Conservation (phyloP, 2,113 vertebrate genomes). For the Bubalus kerabau region DNA sequence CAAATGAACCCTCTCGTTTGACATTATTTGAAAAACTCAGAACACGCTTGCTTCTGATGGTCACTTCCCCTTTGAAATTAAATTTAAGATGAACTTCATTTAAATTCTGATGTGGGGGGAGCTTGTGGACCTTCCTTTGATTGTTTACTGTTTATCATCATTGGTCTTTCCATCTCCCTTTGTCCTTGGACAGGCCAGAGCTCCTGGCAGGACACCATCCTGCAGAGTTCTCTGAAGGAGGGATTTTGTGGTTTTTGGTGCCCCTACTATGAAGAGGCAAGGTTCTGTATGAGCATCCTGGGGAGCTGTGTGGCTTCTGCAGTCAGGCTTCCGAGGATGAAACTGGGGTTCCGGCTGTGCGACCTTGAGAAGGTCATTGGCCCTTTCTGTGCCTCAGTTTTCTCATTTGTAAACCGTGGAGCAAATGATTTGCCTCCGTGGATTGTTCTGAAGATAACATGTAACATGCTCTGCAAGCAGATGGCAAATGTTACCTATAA, state of each 20-base stretch:
- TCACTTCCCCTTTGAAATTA: slow-evolving; percentile 47
- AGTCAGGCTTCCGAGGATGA: background rate
- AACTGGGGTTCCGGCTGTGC: background rate
- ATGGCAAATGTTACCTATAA: background rate
- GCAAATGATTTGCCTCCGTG: background rate
- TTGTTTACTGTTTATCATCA: background rate
- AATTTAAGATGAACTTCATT: slow-evolving; percentile 32
- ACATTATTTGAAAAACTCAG: slow-evolving; percentile 61
- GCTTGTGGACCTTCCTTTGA: background rate
- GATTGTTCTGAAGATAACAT: background rate
- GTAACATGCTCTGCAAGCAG: background rate
- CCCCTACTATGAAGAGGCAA: background rate
- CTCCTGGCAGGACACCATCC: no score
- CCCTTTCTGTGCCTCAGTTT: background rate
- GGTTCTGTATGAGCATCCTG: fast-evolving
- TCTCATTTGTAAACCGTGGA: background rate
- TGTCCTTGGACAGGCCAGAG: background rate
- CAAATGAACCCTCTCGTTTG: slow-evolving; percentile 61
- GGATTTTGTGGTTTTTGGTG: background rate
- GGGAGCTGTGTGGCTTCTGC: background rate
- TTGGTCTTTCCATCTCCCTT: background rate
- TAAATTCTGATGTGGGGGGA: background rate
- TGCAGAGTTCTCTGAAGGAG: background rate
- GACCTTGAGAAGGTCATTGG: background rate
- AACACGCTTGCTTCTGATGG: slow-evolving; percentile 42